A percentile compares a stretch with the other conserved stretches of the same genome.
Conservation (phyloP, 2,888 invertebrate species). For the Palloptera scutellata region DNA sequence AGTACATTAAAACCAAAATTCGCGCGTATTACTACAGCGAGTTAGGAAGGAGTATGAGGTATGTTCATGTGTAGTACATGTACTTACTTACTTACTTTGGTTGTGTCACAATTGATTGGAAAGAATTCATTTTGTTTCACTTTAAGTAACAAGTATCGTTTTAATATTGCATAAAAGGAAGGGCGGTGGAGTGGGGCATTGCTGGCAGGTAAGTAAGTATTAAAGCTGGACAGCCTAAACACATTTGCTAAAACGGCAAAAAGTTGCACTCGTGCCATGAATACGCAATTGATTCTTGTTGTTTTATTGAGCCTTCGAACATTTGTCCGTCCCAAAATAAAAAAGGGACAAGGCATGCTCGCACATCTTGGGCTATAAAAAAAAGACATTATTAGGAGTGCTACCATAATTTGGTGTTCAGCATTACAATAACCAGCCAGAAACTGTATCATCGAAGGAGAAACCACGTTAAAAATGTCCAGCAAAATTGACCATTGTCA, state of each 20-base stretch:
- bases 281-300: conserved; percentile 16
- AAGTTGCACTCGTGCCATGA: conserved; percentile 30
- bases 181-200: too few species aligned
- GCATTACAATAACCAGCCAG: neutral
- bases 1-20: neutral
- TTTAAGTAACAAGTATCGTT: too few species aligned
- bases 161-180: too few species aligned
- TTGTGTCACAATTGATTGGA: conserved; percentile 41
- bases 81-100: conserved; percentile 20
- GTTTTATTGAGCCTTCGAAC: too few species aligned
- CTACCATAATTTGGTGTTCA: neutral
- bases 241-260: conserved; percentile 11
- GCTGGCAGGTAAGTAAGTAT: neutral
- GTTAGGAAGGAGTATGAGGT: conserved; percentile 14
- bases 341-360: neutral
- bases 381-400: neutral
- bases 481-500: conserved; percentile 44
- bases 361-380: conserved; percentile 3
- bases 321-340: too few species aligned
- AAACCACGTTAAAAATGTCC: conserved; percentile 56
- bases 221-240: neutral
- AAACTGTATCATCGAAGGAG: conserved; percentile 20
- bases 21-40: conserved; percentile 6
- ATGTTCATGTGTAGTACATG: neutral
- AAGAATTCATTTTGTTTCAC: neutral